A percentile compares a stretch with the other conserved stretches of the same genome.
These are phyloP conservation scores for Sorex maritimensis DNA, from an alignment of 2,797 vertebrate genomes.

Conservation along the genomic window DNA sequence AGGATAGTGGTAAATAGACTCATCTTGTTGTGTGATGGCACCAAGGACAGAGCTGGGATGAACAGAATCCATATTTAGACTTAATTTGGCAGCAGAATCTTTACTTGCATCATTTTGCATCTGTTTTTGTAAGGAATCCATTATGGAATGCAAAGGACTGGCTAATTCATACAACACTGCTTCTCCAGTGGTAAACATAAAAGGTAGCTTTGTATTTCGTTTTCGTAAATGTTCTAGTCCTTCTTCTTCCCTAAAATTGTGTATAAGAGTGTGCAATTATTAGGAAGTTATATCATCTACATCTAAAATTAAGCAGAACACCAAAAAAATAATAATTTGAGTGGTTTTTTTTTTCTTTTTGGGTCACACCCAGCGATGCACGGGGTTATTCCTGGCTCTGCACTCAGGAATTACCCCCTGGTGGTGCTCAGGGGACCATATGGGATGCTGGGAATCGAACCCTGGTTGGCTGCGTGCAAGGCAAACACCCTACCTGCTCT, in stretches of 20 bases:
- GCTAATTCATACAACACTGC: conserved; percentile 91
- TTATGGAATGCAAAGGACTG: conserved; percentile 84
- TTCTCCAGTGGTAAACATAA: conserved; percentile 93
- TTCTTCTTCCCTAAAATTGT: conserved; percentile 92
- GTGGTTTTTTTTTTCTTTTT: too few species aligned
- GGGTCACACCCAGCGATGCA: too few species aligned
- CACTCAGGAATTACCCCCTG: too few species aligned
- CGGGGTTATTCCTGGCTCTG: too few species aligned
- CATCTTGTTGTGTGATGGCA: conserved; percentile 91
- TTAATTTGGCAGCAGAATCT: conserved; percentile 80
- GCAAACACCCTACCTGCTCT: too few species aligned
- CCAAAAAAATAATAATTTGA: not conserved
- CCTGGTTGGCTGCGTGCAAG: too few species aligned
- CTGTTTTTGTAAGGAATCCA: conserved; percentile 87
- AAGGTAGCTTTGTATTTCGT: conserved; percentile 91
- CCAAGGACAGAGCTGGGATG: conserved; percentile 91
- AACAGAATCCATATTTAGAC: conserved; percentile 82
- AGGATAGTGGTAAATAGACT: conserved; percentile 91
- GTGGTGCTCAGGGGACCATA: too few species aligned
- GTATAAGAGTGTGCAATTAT: not conserved
- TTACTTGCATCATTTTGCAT: conserved; percentile 80
- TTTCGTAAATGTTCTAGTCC: conserved; percentile 92
- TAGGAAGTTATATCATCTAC: not conserved
- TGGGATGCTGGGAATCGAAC: too few species aligned
- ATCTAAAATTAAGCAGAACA: conserved; percentile 11